Evolutionary conservation across 2,113 vertebrate species (phyloP).

Genomic region (Channa argus): DNA sequence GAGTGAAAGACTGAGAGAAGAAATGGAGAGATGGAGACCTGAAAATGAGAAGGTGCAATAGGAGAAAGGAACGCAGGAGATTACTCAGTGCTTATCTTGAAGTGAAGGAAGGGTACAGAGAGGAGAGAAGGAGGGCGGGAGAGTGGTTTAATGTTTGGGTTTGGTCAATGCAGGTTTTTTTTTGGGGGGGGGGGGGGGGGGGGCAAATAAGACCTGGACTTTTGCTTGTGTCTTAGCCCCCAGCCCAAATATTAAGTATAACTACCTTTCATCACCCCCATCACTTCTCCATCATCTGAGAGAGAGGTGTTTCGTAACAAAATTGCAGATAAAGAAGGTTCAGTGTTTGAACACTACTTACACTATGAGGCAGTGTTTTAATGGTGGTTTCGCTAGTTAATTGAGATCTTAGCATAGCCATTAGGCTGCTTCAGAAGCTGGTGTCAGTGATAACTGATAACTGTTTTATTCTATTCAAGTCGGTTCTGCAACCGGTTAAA

Average conservation of each 20-base stretch:
- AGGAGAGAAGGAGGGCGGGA: conserved; percentile 11
- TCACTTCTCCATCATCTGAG: conserved; percentile 16
- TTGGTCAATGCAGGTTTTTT: background rate
- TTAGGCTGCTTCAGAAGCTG: background rate
- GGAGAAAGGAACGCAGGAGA: conserved; percentile 53
- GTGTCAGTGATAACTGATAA: too few relatives aligned
- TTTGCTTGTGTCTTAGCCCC: conserved; percentile 32
- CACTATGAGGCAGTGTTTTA: background rate
- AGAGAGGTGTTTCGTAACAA: conserved; percentile 16
- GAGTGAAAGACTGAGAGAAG: conserved; percentile 34
- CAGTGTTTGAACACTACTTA: background rate
- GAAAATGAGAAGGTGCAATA: conserved; percentile 42
- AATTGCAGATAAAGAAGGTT: background rate
- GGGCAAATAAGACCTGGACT: conserved; percentile 59
- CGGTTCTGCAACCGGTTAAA: background rate
- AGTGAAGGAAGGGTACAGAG: conserved; percentile 38
- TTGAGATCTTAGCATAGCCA: background rate
- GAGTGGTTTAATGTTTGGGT: conserved; percentile 22
- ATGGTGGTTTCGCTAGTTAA: background rate
- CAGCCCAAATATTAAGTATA: conserved; percentile 24
- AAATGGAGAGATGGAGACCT: conserved; percentile 41
- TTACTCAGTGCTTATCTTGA: conserved; percentile 66
- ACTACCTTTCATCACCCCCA: conserved; percentile 37
- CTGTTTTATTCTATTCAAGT: background rate
- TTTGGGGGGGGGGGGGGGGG: background rate